Percentiles rank a stretch among this genome's conserved stretches.
phyloP scores from a whole-genome alignment of 2,797 vertebrate genomes.

The Sebastes goodei region DNA sequence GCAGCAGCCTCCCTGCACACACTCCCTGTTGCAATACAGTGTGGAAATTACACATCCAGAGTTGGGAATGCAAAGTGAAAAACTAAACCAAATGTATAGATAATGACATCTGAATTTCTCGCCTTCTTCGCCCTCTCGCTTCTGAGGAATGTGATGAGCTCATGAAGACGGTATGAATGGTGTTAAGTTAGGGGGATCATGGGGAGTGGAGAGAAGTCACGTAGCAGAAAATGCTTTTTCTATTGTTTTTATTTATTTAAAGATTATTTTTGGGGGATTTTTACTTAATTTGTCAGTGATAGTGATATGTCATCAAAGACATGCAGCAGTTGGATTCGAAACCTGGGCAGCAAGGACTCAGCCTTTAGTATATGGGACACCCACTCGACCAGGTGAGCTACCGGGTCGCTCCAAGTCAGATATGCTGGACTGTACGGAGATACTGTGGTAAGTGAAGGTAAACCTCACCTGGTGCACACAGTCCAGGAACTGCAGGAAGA shows the following conservation, averaged over 20 bases:
- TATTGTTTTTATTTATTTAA: no score
- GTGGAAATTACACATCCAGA: slow-evolving; percentile 45
- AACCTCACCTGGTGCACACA: slow-evolving; percentile 94
- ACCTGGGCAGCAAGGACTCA: no score
- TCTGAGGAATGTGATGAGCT: slow-evolving; percentile 72
- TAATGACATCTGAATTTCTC: slow-evolving; percentile 57
- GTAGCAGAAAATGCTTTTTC: neutral
- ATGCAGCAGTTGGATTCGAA: no score
- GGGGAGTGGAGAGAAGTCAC: slow-evolving; percentile 21
- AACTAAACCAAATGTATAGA: slow-evolving; percentile 66
- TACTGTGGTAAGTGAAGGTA: neutral
- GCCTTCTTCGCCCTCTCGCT: slow-evolving; percentile 7
- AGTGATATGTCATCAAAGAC: no score
- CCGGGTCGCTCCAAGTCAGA: no score
- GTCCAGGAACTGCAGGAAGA: slow-evolving; percentile 98
- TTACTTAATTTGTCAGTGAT: no score
- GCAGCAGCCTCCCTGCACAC: slow-evolving; percentile 53
- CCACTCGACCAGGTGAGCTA: no score
- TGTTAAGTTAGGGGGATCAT: slow-evolving; percentile 4
- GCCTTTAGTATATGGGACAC: no score
- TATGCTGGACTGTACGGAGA: neutral
- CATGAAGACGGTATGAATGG: slow-evolving; percentile 46
- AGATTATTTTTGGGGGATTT: no score
- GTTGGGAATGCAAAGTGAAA: slow-evolving; percentile 42
- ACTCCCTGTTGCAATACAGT: slow-evolving; percentile 35